These are phyloP conservation scores for Notarius lentiginosus DNA, from an alignment of 2,113 vertebrate genomes.

Conservation along the genomic window DNA sequence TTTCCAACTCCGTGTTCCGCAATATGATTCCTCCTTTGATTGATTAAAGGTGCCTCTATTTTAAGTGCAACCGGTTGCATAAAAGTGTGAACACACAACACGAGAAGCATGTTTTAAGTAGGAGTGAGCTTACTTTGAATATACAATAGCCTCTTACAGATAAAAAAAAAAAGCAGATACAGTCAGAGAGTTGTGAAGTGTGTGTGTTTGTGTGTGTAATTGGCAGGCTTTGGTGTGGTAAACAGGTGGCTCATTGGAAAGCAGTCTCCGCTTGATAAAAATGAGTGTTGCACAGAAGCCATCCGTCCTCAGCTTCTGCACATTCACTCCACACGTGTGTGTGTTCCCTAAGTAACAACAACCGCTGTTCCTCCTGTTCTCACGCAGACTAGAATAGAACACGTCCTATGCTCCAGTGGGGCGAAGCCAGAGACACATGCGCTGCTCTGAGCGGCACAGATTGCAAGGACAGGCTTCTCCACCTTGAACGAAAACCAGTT, in stretches of 20 bases:
- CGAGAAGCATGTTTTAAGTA: conserved; percentile 29
- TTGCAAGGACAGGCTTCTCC: conserved; percentile 44
- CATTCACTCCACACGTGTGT: conserved; percentile 4
- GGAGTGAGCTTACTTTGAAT: conserved; percentile 29
- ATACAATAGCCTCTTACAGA: conserved; percentile 13
- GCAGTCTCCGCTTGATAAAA: conserved; percentile 25
- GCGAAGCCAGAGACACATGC: conserved; percentile 32
- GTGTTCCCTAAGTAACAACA: conserved; percentile 18
- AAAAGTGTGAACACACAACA: background rate
- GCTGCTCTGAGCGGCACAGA: conserved; percentile 32
- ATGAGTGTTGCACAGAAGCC: conserved; percentile 31
- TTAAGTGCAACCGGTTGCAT: background rate
- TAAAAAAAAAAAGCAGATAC: conserved; percentile 18
- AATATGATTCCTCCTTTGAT: background rate
- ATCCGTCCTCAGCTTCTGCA: conserved; percentile 23
- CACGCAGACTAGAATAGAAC: conserved; percentile 27
- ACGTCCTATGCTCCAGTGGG: conserved; percentile 45
- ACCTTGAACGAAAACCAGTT: conserved; percentile 43
- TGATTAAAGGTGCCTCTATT: conserved; percentile 10
- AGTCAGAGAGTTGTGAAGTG: conserved; percentile 17
- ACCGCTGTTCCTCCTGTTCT: conserved; percentile 37
- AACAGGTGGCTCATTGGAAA: conserved; percentile 41
- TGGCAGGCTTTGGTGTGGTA: conserved; percentile 33
- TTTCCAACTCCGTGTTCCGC: background rate
- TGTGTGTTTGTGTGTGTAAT: conserved; percentile 27